Conservation (phyloP, 2,113 vertebrate species). For the Neolamprologus sp. region DNA sequence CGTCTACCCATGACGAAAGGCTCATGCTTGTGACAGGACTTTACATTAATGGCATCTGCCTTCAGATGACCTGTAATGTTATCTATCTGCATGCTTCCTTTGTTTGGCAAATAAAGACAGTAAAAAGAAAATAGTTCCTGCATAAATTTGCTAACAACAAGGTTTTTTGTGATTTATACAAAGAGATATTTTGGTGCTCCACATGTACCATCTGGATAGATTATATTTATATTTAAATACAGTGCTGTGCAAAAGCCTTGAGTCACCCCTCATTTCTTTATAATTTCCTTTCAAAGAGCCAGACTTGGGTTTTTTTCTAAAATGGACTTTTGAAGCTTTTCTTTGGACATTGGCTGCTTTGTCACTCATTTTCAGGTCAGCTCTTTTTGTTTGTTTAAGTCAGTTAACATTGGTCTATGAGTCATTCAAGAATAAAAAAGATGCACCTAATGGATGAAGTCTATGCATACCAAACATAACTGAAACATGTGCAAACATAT, state of each 20-base stretch:
- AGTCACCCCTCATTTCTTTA: neutral
- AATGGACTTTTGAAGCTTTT: neutral
- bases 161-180: neutral
- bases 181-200: neutral
- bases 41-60: too few species aligned
- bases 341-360: neutral
- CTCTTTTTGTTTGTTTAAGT: neutral
- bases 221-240: neutral
- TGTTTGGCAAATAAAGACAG: neutral
- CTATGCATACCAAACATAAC: neutral
- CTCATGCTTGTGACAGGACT: too few species aligned
- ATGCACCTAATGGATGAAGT: neutral
- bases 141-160: neutral
- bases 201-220: neutral
- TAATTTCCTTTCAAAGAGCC: neutral
- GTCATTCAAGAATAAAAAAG: neutral
- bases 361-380: neutral
- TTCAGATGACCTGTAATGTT: neutral
- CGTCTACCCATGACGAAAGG: too few species aligned
- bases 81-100: neutral
- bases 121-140: neutral
- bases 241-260: neutral
- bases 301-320: accelerated
- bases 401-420: neutral
- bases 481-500: neutral